Conservation (phyloP, 2,888 invertebrate genomes). For the Rhaphigaster nebulosa region DNA sequence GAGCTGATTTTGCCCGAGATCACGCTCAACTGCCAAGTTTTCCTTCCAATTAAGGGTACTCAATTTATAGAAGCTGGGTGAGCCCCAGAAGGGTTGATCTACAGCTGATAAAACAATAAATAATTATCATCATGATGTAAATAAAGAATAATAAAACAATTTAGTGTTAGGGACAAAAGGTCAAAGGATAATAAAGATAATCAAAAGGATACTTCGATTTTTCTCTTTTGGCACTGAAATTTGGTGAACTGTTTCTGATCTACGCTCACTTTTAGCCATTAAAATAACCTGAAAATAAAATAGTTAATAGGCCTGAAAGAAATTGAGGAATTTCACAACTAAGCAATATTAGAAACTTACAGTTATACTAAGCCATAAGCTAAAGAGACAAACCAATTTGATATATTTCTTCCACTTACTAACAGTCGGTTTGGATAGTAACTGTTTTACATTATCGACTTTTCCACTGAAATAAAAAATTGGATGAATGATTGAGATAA, state of each 20-base stretch:
- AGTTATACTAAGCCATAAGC: conserved; percentile 79
- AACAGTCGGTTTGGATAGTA: neutral
- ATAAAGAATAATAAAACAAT: no score
- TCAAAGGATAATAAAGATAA: neutral
- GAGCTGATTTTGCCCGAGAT: no score
- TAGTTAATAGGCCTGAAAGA: neutral
- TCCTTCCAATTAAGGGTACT: no score
- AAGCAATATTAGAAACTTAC: conserved; percentile 66
- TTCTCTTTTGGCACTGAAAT: conserved; percentile 74
- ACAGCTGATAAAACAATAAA: no score
- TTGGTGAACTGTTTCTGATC: conserved; percentile 73
- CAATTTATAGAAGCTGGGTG: no score
- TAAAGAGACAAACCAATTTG: conserved; percentile 70
- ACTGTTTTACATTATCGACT: conserved; percentile 41
- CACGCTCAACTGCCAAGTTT: no score
- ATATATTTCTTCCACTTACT: conserved; percentile 43
- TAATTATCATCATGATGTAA: no score
- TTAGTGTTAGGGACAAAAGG: no score
- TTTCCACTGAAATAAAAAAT: neutral
- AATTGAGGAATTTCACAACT: neutral
- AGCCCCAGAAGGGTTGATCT: no score
- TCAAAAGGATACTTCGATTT: conserved; percentile 71
- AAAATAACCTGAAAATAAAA: conserved; percentile 71
- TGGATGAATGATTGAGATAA: neutral
- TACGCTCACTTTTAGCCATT: conserved; percentile 78